Conservation (phyloP, 2,888 invertebrate genomes). For the Pristionchus exspectatus region DNA sequence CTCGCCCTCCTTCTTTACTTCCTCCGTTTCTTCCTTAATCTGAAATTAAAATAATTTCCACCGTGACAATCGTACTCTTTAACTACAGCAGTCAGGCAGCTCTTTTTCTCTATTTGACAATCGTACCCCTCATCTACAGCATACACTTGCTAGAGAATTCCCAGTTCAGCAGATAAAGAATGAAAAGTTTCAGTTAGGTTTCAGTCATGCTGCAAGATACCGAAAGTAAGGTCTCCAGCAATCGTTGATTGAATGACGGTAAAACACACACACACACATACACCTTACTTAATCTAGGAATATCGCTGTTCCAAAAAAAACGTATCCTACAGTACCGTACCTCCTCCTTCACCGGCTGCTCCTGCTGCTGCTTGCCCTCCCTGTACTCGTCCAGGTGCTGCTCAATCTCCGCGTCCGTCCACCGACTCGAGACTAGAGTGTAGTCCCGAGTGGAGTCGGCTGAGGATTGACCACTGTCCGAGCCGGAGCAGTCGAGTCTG, state of each 20-base stretch:
- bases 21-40: slow-evolving; percentile 8
- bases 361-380: slow-evolving; percentile 2
- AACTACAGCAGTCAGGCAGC: too few relatives aligned
- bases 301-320: too few relatives aligned
- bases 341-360: background rate
- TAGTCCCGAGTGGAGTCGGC: slow-evolving; percentile 34
- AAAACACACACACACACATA: too few relatives aligned
- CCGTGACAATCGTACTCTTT: too few relatives aligned
- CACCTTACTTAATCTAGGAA: too few relatives aligned
- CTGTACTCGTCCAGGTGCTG: slow-evolving; percentile 33
- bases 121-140: too few relatives aligned
- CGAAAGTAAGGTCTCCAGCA: too few relatives aligned
- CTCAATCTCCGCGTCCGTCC: slow-evolving; percentile 13
- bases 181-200: background rate
- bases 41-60: background rate
- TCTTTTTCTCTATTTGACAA: too few relatives aligned
- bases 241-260: too few relatives aligned
- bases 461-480: slow-evolving; percentile 1
- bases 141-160: background rate
- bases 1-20: background rate
- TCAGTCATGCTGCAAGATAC: background rate
- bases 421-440: slow-evolving; percentile 12
- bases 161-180: too few relatives aligned
- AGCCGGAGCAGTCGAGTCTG: background rate
- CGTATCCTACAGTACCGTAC: background rate